Base-by-base conservation (phyloP, 2,113 vertebrate species). In the Pelobates fuscus region DNA sequence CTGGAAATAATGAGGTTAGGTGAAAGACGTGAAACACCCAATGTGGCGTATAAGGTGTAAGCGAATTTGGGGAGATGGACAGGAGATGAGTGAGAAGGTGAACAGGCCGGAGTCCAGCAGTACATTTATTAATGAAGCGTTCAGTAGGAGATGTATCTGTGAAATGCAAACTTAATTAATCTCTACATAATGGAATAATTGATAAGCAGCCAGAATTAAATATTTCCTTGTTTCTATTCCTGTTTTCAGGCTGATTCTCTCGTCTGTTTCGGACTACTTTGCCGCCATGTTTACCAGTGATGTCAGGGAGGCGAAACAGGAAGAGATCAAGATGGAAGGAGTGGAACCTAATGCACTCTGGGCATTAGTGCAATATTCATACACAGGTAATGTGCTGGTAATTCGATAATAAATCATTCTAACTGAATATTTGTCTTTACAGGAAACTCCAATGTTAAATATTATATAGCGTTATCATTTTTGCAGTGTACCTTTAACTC, bases 231-330 rank as follows among this genome's bases (percentile, higher is more conserved):
- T 1, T 60, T 18, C 25, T 74, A 17, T 60, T 12, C 4, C 14
- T 25, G 0, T 67, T 81, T 75, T 71, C 85, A 99, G 97, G 68
- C 85, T 99, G 82, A 95, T 99, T 78, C 93, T 99, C 30, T 98
- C 95, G 46, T 97, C 97, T 14, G 97, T 98, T 82, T 99, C 97
- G 0, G 97, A 99, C 90, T 99, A 99, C 90, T 99, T 99, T 88
- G 97, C 96, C 1, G 97, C 95, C 78, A 99, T 99, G 97, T 99
- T 99, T 85, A 99, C 97, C 81, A 98, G 93, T 71, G 95, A 99
- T 20, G 95, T 99, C 67, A 90, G 94, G 74, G 97, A 99, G 82
- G 96, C 97, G 78, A 97, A 95, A 71, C 96, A 98, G 80, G 96
- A 98, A 20, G 97, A 99, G 86, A 93, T 99, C 80, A 98, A 98